Conservation (phyloP, 2,113 vertebrate species). For the Gadus macrocephalus region DNA sequence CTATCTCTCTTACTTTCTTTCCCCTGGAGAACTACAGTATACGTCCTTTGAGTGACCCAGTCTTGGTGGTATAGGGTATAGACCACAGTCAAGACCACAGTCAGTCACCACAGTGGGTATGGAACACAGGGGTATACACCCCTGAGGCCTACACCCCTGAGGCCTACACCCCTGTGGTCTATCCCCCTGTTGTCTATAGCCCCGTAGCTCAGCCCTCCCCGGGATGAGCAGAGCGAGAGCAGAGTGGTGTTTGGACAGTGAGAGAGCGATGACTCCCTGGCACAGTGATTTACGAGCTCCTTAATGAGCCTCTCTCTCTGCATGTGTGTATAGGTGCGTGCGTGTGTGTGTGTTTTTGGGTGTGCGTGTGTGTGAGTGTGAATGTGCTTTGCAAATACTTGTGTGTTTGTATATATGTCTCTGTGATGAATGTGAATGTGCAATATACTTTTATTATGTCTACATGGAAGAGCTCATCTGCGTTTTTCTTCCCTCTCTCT, state of each 20-base stretch:
- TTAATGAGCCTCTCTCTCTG: conserved; percentile 57
- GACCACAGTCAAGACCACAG: no score
- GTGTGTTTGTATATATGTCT: conserved; percentile 7
- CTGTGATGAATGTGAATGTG: neutral
- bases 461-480: no score
- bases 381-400: conserved; percentile 13
- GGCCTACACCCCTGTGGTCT: no score
- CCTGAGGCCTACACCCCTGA: no score
- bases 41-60: no score
- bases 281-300: conserved; percentile 63
- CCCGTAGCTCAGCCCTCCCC: neutral
- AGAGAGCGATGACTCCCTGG: conserved; percentile 58
- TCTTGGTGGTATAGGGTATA: no score
- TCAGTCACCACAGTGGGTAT: no score
- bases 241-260: conserved; percentile 63
- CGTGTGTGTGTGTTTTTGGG: conserved; percentile 19
- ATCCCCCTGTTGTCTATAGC: no score
- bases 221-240: conserved; percentile 51
- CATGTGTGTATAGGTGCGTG: conserved; percentile 26
- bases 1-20: no score
- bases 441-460: neutral
- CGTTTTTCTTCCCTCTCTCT: no score
- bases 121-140: no score
- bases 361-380: conserved; percentile 19
- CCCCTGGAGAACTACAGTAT: no score